These are phyloP conservation scores for Phoeniculus purpureus DNA, from an alignment of 2,797 vertebrate genomes.

Conservation along the genomic window DNA sequence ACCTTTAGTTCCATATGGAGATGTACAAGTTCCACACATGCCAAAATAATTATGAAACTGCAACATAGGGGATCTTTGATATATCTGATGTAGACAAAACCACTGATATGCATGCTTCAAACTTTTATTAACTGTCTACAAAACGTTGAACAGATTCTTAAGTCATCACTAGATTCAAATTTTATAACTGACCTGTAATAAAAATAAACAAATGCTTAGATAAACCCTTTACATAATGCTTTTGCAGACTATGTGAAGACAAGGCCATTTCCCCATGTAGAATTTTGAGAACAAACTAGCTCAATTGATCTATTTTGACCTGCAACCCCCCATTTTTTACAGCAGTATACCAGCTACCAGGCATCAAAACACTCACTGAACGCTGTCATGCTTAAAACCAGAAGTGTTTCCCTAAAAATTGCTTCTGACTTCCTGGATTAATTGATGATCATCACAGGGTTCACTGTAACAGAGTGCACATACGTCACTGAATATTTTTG, in stretches of 20 bases:
- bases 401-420: not conserved
- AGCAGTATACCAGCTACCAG: not conserved
- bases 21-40: rapidly evolving
- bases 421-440: not conserved
- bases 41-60: not conserved
- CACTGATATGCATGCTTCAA: not conserved
- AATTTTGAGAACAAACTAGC: not conserved
- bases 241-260: not conserved
- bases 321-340: not conserved
- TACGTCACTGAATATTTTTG: not conserved
- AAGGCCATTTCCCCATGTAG: not conserved
- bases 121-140: slow-evolving; percentile 26
- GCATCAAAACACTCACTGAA: not conserved
- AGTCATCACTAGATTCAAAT: not conserved
- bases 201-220: not conserved
- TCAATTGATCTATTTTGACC: not conserved
- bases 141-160: not conserved
- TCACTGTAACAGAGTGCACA: not conserved
- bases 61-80: not conserved
- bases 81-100: not conserved
- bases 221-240: not conserved
- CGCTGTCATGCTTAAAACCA: not conserved
- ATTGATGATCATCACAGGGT: not conserved
- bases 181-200: not conserved
- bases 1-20: not conserved